Evolutionary conservation across 2,113 vertebrate genomes (phyloP), one percentile per base, ranked within the genome.

Genomic region (Hippoglossus stenolepis): DNA sequence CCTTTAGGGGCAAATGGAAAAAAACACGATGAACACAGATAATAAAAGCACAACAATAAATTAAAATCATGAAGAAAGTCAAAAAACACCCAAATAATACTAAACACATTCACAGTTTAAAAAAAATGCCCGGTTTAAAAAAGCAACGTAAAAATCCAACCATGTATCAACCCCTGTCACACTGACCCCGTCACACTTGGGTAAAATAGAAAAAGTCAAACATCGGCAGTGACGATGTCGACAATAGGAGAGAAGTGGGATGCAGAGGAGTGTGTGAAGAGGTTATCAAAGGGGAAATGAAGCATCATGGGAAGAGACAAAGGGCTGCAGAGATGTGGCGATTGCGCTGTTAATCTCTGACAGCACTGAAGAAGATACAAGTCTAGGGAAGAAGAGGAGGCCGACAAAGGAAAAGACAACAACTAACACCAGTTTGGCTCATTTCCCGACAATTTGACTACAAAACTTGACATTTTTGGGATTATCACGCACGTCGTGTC

Each of bases 271-370:
- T 53, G 47, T 62, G 38, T 45, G 51, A 3, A 20, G 51, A 24
- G 71, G 47, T 38, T 60, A 74, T 70, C 61, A 65, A 74, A 35
- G 18, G 49, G 56, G 57, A 72, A 75, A 71, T 76, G 24, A 54
- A 63, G 71, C 77, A 59, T 85, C 70, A 73, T 80, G 78, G 80
- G 79, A 79, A 64, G 9, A 11, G 26, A 53, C 14, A 56, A 56
- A 59, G 51, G 69, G 61, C 65, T 57, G 84, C 31, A 66, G 70
- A 66, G 73, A 70, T 54, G 80, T 26, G 80, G 85, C 67, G 69
- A 56, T 45, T 60, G 64, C 11, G 26, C 31, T 53, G 54, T 81
- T 59, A 68, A 59, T 5, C 56, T 26, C 23, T 21, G 11, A 60
- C 14, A 51, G 45, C 14, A 49, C 45, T 18, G 17, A 49, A 49